Evolutionary conservation across 2,113 vertebrate genomes (phyloP).

Genomic region (Bagarius yarrelli): DNA sequence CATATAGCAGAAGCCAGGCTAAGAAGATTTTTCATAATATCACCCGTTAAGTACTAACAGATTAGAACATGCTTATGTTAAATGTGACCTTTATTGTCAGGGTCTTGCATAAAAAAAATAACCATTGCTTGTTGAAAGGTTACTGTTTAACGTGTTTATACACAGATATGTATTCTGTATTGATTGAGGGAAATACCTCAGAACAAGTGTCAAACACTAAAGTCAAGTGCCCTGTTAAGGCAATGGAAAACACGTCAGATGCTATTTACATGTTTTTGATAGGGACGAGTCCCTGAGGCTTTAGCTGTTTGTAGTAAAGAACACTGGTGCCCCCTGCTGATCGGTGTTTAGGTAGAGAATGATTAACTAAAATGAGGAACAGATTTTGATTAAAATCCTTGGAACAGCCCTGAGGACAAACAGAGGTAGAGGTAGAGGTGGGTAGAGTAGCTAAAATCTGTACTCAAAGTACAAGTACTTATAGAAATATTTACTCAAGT

Average conservation of each 20-base stretch:
- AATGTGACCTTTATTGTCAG: not conserved
- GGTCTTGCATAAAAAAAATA: constrained; percentile 1
- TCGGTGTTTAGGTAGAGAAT: not conserved
- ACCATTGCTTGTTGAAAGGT: not conserved
- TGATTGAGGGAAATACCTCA: constrained; percentile 25
- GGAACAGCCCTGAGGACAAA: not conserved
- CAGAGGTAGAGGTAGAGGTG: too few relatives aligned
- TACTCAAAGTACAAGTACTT: too few relatives aligned
- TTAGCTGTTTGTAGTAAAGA: constrained; percentile 32
- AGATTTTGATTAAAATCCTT: not conserved
- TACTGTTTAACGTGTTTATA: constrained; percentile 26
- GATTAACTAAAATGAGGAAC: not conserved
- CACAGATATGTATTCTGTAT: constrained; percentile 34
- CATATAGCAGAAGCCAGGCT: constrained; percentile 1
- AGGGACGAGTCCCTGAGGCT: not conserved
- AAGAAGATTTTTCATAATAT: constrained; percentile 21
- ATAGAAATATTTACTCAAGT: too few relatives aligned
- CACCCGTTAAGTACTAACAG: not conserved
- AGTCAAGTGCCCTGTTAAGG: constrained; percentile 18
- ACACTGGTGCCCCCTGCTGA: constrained; percentile 62
- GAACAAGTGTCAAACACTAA: constrained; percentile 22
- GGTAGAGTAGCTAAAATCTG: too few relatives aligned
- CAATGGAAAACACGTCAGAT: constrained; percentile 24
- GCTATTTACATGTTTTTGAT: constrained; percentile 15
- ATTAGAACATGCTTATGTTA: constrained; percentile 13